Percentiles rank a stretch among this genome's conserved stretches.
Conservation (phyloP, 2,888 invertebrate genomes). For the Corbicula japonica region DNA sequence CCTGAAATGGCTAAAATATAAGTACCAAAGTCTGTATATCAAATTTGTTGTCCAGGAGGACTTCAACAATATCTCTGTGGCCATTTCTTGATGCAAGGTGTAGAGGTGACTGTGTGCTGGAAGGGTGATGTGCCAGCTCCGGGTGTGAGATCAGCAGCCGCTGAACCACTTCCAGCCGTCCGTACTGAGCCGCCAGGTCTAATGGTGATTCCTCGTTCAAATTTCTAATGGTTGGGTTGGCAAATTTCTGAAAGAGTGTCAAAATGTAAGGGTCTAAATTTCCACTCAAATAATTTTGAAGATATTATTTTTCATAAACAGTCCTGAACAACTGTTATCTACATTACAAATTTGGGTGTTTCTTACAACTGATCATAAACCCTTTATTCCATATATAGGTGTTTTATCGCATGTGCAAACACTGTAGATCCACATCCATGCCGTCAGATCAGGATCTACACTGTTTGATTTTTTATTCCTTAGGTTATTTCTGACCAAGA, state of each 20-base stretch:
- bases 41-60: constrained; percentile 94
- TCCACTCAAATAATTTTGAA: no score
- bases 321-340: no score
- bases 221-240: constrained; percentile 95
- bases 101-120: constrained; percentile 94
- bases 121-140: constrained; percentile 89
- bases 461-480: no score
- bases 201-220: constrained; percentile 95
- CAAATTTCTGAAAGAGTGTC: constrained; percentile 91
- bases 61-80: constrained; percentile 90
- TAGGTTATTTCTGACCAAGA: no score
- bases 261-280: no score
- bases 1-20: neutral
- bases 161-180: constrained; percentile 92
- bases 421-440: no score
- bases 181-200: constrained; percentile 95
- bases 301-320: no score
- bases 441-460: no score
- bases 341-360: no score
- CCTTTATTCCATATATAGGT: no score
- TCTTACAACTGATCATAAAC: no score
- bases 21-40: constrained; percentile 91
- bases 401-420: no score
- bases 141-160: constrained; percentile 94
- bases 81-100: constrained; percentile 97